These are phyloP conservation scores for Hiodon tergisus DNA, from an alignment of 2,113 vertebrate genomes.

Conservation along the genomic window DNA sequence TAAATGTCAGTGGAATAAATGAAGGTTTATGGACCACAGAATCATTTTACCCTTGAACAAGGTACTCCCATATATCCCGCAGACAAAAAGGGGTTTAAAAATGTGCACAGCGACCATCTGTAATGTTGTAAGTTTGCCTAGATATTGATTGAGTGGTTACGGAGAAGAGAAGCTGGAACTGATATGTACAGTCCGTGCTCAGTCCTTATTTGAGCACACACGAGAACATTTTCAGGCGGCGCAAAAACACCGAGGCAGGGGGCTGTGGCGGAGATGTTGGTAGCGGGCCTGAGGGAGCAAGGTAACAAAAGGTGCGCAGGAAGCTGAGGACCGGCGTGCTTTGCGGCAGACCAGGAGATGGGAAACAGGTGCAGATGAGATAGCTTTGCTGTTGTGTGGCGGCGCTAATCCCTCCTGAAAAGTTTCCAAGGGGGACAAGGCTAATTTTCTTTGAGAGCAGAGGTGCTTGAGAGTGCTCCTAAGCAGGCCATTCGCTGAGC, in stretches of 20 bases:
- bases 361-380: slow-evolving; percentile 14
- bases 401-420: slow-evolving; percentile 7
- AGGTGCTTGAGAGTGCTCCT: neutral
- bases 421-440: slow-evolving; percentile 11
- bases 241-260: neutral
- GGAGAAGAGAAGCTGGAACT: neutral
- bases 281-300: neutral
- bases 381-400: slow-evolving; percentile 3
- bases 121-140: too few relatives aligned
- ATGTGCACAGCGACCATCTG: too few relatives aligned
- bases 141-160: neutral
- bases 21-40: too few relatives aligned
- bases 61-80: too few relatives aligned
- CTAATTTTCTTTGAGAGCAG: neutral
- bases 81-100: too few relatives aligned
- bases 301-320: neutral
- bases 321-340: slow-evolving; percentile 15
- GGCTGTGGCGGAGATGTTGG: neutral
- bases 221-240: neutral
- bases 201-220: neutral
- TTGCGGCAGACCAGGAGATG: neutral
- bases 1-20: too few relatives aligned
- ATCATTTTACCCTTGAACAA: too few relatives aligned
- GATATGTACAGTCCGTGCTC: neutral
- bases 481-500: neutral